A percentile compares a stretch with the other conserved stretches of the same genome.
These are phyloP conservation scores for Hirtodrosophila trivittata DNA, from an alignment of 2,888 invertebrate genomes.

Conservation along the genomic window DNA sequence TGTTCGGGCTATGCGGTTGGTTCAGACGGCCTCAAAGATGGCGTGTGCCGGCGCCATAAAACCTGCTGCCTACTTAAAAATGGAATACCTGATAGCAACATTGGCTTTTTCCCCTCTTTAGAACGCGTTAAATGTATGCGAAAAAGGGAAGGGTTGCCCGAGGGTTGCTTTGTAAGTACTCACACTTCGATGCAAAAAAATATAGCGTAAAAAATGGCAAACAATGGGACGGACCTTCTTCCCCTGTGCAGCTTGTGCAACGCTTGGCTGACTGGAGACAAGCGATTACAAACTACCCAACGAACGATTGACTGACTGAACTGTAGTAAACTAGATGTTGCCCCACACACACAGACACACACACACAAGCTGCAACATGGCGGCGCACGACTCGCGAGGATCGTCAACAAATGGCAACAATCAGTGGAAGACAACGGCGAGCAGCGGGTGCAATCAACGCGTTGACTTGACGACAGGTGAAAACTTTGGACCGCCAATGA, in stretches of 20 bases:
- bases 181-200: slow-evolving; percentile 2
- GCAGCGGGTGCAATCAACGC: slow-evolving; percentile 71
- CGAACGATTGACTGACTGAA: slow-evolving; percentile 23
- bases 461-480: slow-evolving; percentile 69
- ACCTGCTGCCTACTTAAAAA: slow-evolving; percentile 42
- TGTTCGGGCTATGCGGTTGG: slow-evolving; percentile 8
- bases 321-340: too few relatives aligned
- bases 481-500: slow-evolving; percentile 71
- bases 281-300: slow-evolving; percentile 5
- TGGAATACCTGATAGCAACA: too few relatives aligned
- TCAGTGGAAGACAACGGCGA: slow-evolving; percentile 38
- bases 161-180: slow-evolving; percentile 4
- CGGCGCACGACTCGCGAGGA: slow-evolving; percentile 42
- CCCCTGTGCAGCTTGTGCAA: slow-evolving; percentile 1
- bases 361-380: slow-evolving; percentile 40
- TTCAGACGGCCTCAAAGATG: slow-evolving; percentile 46
- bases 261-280: slow-evolving; percentile 50
- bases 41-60: slow-evolving; percentile 63
- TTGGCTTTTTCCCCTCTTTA: too few relatives aligned
- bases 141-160: slow-evolving; percentile 24
- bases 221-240: slow-evolving; percentile 17
- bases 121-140: slow-evolving; percentile 67
- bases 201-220: slow-evolving; percentile 23
- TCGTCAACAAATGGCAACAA: slow-evolving; percentile 70
- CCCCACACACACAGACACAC: slow-evolving; percentile 8